Percentiles rank a stretch among this genome's conserved stretches.
Conservation (phyloP, 2,113 vertebrate genomes). For the Macquaria australasica region DNA sequence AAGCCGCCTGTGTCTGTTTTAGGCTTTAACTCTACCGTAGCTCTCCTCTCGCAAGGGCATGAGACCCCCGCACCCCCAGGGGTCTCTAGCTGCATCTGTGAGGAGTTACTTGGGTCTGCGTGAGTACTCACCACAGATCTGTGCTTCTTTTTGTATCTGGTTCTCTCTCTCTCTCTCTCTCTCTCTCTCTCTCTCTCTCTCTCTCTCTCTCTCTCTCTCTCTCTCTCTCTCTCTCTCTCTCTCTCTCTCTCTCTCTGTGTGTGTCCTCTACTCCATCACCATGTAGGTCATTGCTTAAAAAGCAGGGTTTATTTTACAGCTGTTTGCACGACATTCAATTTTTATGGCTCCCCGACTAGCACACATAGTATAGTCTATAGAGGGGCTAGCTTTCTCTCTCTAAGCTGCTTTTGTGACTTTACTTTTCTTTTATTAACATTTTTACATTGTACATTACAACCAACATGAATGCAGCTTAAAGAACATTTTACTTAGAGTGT, state of each 20-base stretch:
- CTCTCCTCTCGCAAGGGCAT: constrained; percentile 95
- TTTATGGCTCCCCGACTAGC: constrained; percentile 1
- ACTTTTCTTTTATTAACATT: background rate
- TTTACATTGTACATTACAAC: background rate
- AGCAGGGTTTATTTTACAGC: background rate
- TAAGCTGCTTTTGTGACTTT: constrained; percentile 36
- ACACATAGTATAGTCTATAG: constrained; percentile 6
- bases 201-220: constrained; percentile 27
- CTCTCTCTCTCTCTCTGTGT: constrained; percentile 20
- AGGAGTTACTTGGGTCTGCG: constrained; percentile 96
- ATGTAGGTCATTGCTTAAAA: constrained; percentile 46
- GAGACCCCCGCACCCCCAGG: constrained; percentile 98
- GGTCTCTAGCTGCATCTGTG: constrained; percentile 98
- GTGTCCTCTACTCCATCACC: constrained; percentile 48
- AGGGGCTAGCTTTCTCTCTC: constrained; percentile 5
- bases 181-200: constrained; percentile 20
- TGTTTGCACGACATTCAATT: constrained; percentile 20
- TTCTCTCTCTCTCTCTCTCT: constrained; percentile 50
- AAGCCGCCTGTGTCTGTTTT: constrained; percentile 97
- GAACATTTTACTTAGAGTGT: background rate
- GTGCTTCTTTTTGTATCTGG: constrained; percentile 63
- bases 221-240: constrained; percentile 31
- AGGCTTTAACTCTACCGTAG: constrained; percentile 95
- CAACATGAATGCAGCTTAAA: constrained; percentile 35
- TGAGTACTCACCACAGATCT: constrained; percentile 96